Base-by-base conservation (phyloP, 2,797 vertebrate genomes). In the Anas bernieri region DNA sequence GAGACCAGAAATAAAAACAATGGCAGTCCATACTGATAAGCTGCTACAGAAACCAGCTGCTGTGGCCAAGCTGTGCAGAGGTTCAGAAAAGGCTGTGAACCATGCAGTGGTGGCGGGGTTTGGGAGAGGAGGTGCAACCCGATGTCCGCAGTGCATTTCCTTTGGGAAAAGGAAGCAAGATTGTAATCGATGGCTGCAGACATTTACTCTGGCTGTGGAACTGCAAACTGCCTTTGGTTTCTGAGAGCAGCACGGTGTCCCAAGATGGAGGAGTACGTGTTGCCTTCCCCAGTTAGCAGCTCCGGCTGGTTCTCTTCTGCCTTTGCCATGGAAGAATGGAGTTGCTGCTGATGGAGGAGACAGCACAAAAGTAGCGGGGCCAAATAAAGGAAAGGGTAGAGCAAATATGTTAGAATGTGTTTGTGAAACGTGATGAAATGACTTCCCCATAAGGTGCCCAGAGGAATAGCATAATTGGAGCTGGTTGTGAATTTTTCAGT, bases 21-120 rank as follows among this genome's bases (percentile, higher is more conserved):
- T 12, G 11, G 45, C 31, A 75, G 59, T 59, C 55, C 7, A 12
- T n/a, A 6, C 50, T 39, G 50, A 33, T 69, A 62, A 92, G 9
- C 48, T 56, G 8, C n/a, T 77, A 10, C 26, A 7, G 17, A 16
- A 21, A 11, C 12, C 50, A 12, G 17, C 25, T 37, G 48, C 58
- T 90, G 83, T 84, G 74, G 9, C 35, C 30, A 41, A 17, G 26
- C 67, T 58, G 48, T 56, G 48, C 14, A 30, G 43, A n/a, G 6
- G 17, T n/a, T 83, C 50, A 54, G 59, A 78, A 52, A 52, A 87
- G 63, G 41, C 26, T 9, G 1, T 39, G 75, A 91, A 41, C 20
- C 5, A 1, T 5, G 39, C 1, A 2, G 46, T 2, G 1, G 23
- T 4, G 86, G 11, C 3, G 10, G 48, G 55, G 26, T 28, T 52